These are phyloP conservation scores for Chydorus sphaericus DNA, from an alignment of 2,888 invertebrate genomes.

Conservation along the genomic window DNA sequence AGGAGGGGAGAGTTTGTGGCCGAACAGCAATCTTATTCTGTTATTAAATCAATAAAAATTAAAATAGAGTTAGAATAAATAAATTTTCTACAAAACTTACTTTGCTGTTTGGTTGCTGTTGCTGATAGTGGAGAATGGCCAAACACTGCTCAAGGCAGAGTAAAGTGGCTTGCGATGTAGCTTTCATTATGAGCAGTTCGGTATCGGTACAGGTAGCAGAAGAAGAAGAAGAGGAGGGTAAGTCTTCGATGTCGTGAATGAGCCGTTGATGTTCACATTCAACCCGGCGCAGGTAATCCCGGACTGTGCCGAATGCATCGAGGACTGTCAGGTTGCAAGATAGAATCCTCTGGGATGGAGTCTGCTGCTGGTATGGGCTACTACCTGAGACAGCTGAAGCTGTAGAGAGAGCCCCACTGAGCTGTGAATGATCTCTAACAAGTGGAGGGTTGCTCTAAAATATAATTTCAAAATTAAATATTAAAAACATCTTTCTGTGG, in stretches of 20 bases:
- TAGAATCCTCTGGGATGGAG: constrained; percentile 17
- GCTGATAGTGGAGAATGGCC: constrained; percentile 52
- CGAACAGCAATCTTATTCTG: neutral
- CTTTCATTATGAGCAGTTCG: constrained; percentile 73
- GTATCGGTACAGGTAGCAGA: constrained; percentile 31
- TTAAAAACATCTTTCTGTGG: neutral
- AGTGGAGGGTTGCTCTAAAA: constrained; percentile 58
- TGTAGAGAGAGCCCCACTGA: constrained; percentile 14
- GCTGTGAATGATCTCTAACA: constrained; percentile 50
- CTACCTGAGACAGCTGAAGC: neutral
- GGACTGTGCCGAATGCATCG: constrained; percentile 71
- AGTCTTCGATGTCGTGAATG: constrained; percentile 58
- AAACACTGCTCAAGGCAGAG: constrained; percentile 77
- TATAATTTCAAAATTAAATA: constrained; percentile 16
- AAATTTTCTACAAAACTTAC: neutral
- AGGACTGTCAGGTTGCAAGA: constrained; percentile 50
- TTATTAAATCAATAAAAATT: neutral
- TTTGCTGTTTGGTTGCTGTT: constrained; percentile 21
- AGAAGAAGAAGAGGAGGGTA: constrained; percentile 38
- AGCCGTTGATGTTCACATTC: constrained; percentile 68
- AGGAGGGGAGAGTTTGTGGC: neutral
- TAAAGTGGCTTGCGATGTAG: constrained; percentile 74
- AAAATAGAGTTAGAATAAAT: neutral
- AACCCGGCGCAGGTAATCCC: constrained; percentile 72
- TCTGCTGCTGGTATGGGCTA: neutral